Evolutionary conservation across 2,797 vertebrate species (phyloP), one percentile per base, ranked within the genome.

Genomic region (Pseudochirops cupreus): DNA sequence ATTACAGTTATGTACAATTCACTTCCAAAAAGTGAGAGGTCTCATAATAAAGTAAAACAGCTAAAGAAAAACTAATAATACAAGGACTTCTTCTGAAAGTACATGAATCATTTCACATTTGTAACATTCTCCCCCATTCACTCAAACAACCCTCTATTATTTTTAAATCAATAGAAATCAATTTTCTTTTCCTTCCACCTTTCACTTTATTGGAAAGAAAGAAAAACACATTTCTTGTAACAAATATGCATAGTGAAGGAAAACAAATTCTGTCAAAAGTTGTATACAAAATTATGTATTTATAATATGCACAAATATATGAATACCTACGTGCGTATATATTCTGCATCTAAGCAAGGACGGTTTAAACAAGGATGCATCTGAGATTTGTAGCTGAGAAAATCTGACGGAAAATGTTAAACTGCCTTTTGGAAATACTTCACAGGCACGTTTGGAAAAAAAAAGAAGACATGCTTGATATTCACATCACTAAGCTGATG

Each of bases 331-430:
- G 18, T 21, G 4, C 5, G 18, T 58, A 10, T 29, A 1, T 58
- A 28, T 58, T 58, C 46, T 57, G 12, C 3, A 6, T 62, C 58
- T 50, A 50, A 58, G 58, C 46, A 67, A 92, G 29, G 39, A 92
- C 28, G 53, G 46, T 87, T 92, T 92, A 58, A 92, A 26, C 39
- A 67, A 31, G 53, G 58, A 62, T 29, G 9, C 91, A 29, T 54
- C 50, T 92, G 13, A 50, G 26, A 92, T 92, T 92, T 92, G 57
- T 11, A 18, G 50, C 58, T 33, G 16, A 52, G 50, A 92, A 92
- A 92, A 57, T 50, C 5, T 92, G 58, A 92, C 92, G 67, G 28
- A 91, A 92, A 92, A 52, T 67, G 92, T 54, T 92, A 92, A 91
- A 67, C 46, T 92, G 46, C 39, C 6, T 92, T 21, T 92, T 54